Base-by-base conservation (phyloP, 1,140 invertebrate species). In the Musca domestica region DNA sequence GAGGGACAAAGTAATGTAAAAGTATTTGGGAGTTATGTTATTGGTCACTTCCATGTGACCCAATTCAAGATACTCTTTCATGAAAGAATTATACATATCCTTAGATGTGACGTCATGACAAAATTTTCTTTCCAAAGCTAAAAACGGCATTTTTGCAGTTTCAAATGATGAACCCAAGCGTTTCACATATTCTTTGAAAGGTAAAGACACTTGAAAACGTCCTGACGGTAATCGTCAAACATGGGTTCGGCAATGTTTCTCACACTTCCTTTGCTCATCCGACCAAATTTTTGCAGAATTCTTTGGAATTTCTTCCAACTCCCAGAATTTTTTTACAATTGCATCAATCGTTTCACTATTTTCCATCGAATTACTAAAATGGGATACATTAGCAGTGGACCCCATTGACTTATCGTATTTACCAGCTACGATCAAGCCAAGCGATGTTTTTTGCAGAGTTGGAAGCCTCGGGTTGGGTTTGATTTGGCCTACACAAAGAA, bases 31-130 rank as follows among this genome's bases (percentile, higher is more conserved):
- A 14, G 74, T 54, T 47, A 75, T 68, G 1, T 76, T 67, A 54
- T 71, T 74, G 47, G 75, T 70, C 56, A 81, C 76, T 49, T 69
- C 72, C 70, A 82, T 78, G 68, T 83, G 77, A 9, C 74, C 76
- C 9, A 77, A 70, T 2, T 73, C 67, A 5, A 78, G 15, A 69
- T 76, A 83, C 65, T 81, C 78, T 68, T 77, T 71, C 70, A 80
- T 75, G 23, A 71, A 73, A 71, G 70, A 27, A 19, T 58, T 47
- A 49, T 76, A 71, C 25, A 70, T 15, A 19, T 49, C 30, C 46
- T 66, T 61, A 6, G 72, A 22, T n/a, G 68, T 46, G 72, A 73
- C 5, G 73, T 71, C 51, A 64, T 74, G 9, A 64, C n/a, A 69
- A 71, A 22, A 82, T 69, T 70, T 73, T 73, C 46, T 70, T 64